Base-by-base conservation (phyloP, 2,113 vertebrate genomes). In the Gambusia holbrooki region DNA sequence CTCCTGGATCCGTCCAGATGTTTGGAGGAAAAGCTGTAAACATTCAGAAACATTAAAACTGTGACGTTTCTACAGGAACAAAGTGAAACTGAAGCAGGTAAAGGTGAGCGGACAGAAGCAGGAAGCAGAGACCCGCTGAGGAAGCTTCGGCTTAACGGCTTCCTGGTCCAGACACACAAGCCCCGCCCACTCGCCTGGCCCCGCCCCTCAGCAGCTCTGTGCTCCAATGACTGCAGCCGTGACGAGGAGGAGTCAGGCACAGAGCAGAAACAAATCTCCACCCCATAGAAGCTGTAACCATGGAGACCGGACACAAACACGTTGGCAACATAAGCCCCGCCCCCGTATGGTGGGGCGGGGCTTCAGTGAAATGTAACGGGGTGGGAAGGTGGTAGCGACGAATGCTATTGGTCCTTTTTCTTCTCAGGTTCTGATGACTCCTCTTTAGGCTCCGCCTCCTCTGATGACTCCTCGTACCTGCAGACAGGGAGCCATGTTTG, bases 401-500 rank as follows among this genome's bases (percentile, higher is more conserved):
- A 54, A 68, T 30, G 70, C 64, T 82, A 92, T 88, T 94, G 93
- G 84, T 94, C 93, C 84, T 95, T 95, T 74, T 95, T 95, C 67
- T 95, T 95, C 66, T 93, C 92, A 0, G 86, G 40, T 4, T 93
- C 93, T 51, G 89, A 79, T 0, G 67, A 74, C 13, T 93, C 93
- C 15, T 93, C 93, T 83, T 91, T 93, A 22, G 71, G 6, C 6
- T 1, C 82, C 2, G 69, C 87, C 4, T 85, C 77, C 69, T 94
- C 94, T 3, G 90, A 66, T 0, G 85, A 0, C 73, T 95, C 94
- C 73, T 95, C 94, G 22, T 95, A 95, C 83, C 94, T 95, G 86
- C 5, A 81, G 62, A 30, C 1, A 13, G 61, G 60, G 35, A 42
- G 40, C 40, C 35, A 37, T 37, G 35, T 37, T 37, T 37, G 35